These are phyloP conservation scores for Fukomys damarensis DNA, from an alignment of 2,113 vertebrate genomes.

Conservation along the genomic window DNA sequence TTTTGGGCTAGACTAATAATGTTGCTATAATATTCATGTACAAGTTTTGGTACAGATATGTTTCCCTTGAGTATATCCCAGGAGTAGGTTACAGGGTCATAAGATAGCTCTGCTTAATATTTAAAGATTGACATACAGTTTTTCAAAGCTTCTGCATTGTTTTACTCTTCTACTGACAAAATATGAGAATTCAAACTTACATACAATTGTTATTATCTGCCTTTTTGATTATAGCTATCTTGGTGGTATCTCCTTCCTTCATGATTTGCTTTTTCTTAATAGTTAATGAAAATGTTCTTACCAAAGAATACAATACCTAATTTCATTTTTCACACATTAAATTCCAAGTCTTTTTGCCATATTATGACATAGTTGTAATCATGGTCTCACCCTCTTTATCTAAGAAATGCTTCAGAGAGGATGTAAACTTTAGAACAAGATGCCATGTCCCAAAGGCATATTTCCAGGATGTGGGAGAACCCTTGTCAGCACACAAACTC, in stretches of 20 bases:
- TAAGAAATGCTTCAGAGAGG: not conserved
- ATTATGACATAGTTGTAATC: not conserved
- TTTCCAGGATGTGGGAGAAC: not conserved
- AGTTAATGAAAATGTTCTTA: conserved; percentile 37
- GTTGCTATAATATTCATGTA: not conserved
- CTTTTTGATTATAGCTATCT: not conserved
- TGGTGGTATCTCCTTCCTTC: not conserved
- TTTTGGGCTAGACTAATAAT: conserved; percentile 33
- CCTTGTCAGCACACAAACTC: not conserved
- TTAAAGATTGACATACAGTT: not conserved
- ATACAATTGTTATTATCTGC: not conserved
- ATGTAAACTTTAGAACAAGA: conserved; percentile 40
- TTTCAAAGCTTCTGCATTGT: not conserved
- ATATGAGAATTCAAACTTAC: not conserved
- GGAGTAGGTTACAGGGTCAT: not conserved
- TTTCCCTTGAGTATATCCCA: not conserved
- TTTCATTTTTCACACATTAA: not conserved
- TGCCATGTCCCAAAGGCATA: not conserved
- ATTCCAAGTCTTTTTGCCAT: not conserved
- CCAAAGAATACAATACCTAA: not conserved
- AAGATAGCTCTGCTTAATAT: not conserved
- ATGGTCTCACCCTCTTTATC: not conserved
- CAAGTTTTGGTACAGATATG: not conserved
- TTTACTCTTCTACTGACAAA: not conserved
- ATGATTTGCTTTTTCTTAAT: conserved; percentile 18